Evolutionary conservation across 1,140 invertebrate species (phyloP).

Genomic region (Spodoptera frugiperda): DNA sequence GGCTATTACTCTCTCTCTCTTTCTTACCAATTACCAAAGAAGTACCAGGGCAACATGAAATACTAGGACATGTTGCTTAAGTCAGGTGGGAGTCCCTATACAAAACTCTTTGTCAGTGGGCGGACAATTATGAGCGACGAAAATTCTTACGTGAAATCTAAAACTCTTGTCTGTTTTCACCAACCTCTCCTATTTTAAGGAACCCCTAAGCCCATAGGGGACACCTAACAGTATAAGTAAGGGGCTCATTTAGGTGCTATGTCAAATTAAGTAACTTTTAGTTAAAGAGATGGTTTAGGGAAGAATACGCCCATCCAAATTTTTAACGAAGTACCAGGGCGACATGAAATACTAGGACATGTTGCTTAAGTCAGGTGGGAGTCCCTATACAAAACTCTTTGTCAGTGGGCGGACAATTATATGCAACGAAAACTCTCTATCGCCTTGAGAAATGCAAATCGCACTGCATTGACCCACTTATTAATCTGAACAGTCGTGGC

Average conservation of each 20-base stretch:
- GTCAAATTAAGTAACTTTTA: no score
- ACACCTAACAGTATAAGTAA: no score
- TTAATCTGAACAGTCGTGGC: slow-evolving; percentile 5
- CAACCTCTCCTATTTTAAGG: no score
- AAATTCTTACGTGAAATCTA: no score
- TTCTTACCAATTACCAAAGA: no score
- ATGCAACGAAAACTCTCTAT: slow-evolving; percentile 22
- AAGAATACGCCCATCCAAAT: no score
- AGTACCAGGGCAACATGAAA: not conserved
- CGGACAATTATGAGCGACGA: slow-evolving; percentile 23
- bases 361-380: slow-evolving; percentile 15
- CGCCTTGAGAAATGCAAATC: slow-evolving; percentile 43
- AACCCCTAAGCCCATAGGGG: no score
- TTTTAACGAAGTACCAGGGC: slow-evolving; percentile 28
- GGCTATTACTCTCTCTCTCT: no score
- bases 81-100: slow-evolving; percentile 14
- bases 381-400: slow-evolving; percentile 9
- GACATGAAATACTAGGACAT: slow-evolving; percentile 17
- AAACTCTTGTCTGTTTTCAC: no score
- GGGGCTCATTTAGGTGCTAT: no score
- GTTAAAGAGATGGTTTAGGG: no score
- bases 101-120: slow-evolving; percentile 14
- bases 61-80: slow-evolving; percentile 17
- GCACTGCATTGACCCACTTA: slow-evolving; percentile 43
- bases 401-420: slow-evolving; percentile 33